Base-by-base conservation (phyloP, 2,797 vertebrate genomes). In the Cyclopterus lumpus region DNA sequence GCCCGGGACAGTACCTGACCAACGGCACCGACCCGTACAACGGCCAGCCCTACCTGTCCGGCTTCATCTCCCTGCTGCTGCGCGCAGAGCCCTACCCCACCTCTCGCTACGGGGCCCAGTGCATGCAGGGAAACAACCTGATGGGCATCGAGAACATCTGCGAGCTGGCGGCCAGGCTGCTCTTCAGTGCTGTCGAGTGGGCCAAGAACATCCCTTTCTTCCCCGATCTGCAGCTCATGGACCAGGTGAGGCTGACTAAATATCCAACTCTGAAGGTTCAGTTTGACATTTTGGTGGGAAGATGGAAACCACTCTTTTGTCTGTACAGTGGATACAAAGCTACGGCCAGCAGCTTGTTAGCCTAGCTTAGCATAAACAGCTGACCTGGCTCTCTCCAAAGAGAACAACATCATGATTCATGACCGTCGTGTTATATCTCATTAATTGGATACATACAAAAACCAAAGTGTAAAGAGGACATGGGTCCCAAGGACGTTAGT, bases 131-230 rank as follows among this genome's bases (percentile, higher is more conserved):
- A 74, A 95, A 96, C 91, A 96, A 96, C 91, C 93, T 96, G 81
- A 96, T 96, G 96, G 95, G 95, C 84, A 96, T 96, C 1, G 96
- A 96, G 90, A 96, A 96, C 92, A 96, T 96, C 91, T 97, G 96
- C 2, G 96, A 97, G 89, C 87, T 97, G 91, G 96, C 96, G 0
- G 96, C 96, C 18, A 89, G 96, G 66, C 93, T 97, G 69, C 96
- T 97, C 62, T 96, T 97, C 94, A 95, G 96, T 0, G 94, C 96
- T 0, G 95, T 97, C 0, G 96, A 97, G 72, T 97, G 96, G 96
- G 96, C 96, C 69, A 96, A 96, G 90, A 96, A 95, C 92, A 95
- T 97, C 90, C 96, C 96, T 20, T 97, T 97, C 91, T 97, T 97
- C 88, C 95, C 96, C 0, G 96, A 97, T 34, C 92, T 97, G 78